Evolutionary conservation across 2,888 invertebrate species (phyloP), one percentile per base, ranked within the genome.

Genomic region (Acleris cristana): DNA sequence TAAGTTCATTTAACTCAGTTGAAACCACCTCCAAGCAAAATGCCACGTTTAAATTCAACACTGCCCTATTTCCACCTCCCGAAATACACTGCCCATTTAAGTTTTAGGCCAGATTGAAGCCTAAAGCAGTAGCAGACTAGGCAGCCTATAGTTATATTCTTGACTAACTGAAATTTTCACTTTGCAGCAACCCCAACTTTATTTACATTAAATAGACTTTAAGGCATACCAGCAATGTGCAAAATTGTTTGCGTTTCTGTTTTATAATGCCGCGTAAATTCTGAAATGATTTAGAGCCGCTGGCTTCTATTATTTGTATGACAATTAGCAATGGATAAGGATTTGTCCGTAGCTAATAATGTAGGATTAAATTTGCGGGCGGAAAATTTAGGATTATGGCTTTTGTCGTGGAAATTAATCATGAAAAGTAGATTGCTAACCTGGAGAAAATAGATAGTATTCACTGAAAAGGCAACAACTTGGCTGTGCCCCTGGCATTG

Each of bases 101-200:
- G 23, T 14, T 30, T 12, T 53, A 30, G 30, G 62, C 16, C 48
- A 60, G 60, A 55, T 60, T 60, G 60, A 44, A 49, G 55, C 44
- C 60, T 8, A 49, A 48, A 60, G 55, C 55, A 49, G 49, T 12
- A 49, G 40, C 53, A 14, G 21, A 19, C 49, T 57, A 57, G 64
- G 51, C 40, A 26, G 18, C 30, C 66, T 61, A 56, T 52, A 66
- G 61, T 61, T 66, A 61, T 66, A 51, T 66, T 55, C 30, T 55
- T 65, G 51, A 60, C 60, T 44, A 23, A 49, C 56, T 44, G 45
- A 61, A 66, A 61, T 51, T 48, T 60, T 60, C 49, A 55, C 61
- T 61, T 56, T 61, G 3, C 26, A 19, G 40, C 14, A 19, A 44
- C 51, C 51, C 52, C 45, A 49, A n/a, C 34, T 2, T 16, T 23